These are phyloP conservation scores for Micoletzkya japonica DNA, from an alignment of 2,888 invertebrate species.

Conservation along the genomic window DNA sequence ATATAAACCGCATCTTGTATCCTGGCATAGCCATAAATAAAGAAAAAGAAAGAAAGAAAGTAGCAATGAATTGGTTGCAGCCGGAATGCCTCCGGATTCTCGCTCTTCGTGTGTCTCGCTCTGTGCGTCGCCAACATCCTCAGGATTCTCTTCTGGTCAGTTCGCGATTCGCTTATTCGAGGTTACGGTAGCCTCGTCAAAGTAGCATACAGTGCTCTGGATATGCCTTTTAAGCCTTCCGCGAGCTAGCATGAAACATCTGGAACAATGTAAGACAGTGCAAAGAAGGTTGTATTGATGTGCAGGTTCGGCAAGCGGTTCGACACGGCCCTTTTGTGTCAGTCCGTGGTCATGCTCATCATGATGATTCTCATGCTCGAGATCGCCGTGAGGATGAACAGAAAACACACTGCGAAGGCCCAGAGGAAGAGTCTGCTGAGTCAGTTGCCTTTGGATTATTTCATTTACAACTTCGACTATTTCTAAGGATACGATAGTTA, in stretches of 20 bases:
- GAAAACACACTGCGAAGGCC: conserved; percentile 51
- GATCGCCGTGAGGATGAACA: conserved; percentile 62
- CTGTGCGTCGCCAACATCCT: conserved; percentile 92
- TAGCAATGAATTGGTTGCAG: neutral
- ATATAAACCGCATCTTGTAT: too few relatives aligned
- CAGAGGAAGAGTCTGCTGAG: conserved; percentile 57
- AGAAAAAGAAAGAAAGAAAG: too few relatives aligned
- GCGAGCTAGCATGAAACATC: too few relatives aligned
- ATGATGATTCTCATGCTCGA: conserved; percentile 75
- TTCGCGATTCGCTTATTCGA: conserved; percentile 43
- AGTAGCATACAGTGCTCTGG: too few relatives aligned
- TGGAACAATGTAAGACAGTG: too few relatives aligned
- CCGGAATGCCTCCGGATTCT: conserved; percentile 94
- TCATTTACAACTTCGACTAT: too few relatives aligned
- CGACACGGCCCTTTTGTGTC: conserved; percentile 89
- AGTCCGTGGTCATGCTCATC: conserved; percentile 94
- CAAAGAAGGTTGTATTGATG: too few relatives aligned
- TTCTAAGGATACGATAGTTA: conserved; percentile 14
- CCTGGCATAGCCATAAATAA: too few relatives aligned
- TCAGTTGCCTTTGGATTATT: too few relatives aligned
- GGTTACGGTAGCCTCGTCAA: neutral
- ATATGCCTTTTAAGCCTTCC: too few relatives aligned
- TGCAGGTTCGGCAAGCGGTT: conserved; percentile 96
- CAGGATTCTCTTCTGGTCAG: conserved; percentile 95
- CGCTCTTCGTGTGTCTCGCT: conserved; percentile 91